Evolutionary conservation across 2,797 vertebrate species (phyloP).

Genomic region (Macrochelys suwanniensis): DNA sequence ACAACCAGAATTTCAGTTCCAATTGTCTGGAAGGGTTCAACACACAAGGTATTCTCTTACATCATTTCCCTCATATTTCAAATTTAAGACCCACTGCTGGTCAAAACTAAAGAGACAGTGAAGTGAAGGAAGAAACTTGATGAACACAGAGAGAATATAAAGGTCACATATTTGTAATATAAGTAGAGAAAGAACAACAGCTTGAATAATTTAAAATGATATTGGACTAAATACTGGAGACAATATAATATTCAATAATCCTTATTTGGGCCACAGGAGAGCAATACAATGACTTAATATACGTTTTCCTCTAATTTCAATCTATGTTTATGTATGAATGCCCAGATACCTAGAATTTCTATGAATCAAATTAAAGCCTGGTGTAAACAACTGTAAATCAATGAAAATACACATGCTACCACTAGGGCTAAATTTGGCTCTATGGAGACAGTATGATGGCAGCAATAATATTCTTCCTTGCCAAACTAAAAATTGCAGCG

Average conservation of each 20-base stretch:
- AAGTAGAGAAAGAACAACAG: background rate
- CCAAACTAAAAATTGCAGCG: background rate
- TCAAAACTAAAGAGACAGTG: background rate
- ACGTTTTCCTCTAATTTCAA: background rate
- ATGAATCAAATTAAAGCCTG: accelerated
- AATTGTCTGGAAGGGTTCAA: background rate
- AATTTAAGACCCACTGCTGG: background rate
- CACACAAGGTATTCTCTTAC: accelerated
- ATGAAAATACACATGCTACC: accelerated
- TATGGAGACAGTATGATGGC: accelerated
- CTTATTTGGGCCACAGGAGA: background rate
- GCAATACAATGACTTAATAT: background rate
- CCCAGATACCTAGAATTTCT: accelerated
- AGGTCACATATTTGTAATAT: accelerated
- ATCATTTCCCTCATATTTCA: background rate
- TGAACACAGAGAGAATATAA: background rate
- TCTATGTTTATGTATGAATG: background rate
- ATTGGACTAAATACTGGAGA: accelerated
- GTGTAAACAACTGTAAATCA: accelerated
- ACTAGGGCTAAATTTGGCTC: background rate
- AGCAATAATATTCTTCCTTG: background rate
- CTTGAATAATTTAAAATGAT: accelerated
- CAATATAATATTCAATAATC: background rate
- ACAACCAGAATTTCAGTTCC: accelerated
- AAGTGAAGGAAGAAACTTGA: accelerated